phyloP scores from a whole-genome alignment of 37 sponge, comb jelly and placozoan species.

The Chondrosia reniformis region DNA sequence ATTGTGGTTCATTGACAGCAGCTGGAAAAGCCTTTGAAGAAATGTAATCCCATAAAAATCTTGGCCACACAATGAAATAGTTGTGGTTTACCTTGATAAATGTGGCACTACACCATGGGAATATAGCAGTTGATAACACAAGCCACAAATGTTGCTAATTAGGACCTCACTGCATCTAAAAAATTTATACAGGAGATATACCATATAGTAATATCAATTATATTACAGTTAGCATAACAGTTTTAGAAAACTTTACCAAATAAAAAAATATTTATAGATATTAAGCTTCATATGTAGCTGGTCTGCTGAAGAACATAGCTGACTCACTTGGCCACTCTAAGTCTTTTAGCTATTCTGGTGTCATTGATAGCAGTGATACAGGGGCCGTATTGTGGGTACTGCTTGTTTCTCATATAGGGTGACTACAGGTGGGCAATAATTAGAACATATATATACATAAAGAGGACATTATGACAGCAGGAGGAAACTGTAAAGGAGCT shows the following conservation, averaged over 20 bases:
- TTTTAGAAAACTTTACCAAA: too few species aligned
- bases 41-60: too few species aligned
- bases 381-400: neutral
- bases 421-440: neutral
- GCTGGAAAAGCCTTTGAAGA: neutral
- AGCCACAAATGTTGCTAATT: neutral
- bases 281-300: too few species aligned
- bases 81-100: conserved; percentile 17
- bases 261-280: too few species aligned
- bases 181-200: too few species aligned
- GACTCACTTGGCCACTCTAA: neutral
- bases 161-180: neutral
- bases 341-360: neutral
- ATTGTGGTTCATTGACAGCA: conserved; percentile 10
- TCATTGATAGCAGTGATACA: neutral
- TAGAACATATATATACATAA: too few species aligned
- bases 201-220: too few species aligned
- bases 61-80: too few species aligned
- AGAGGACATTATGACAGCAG: too few species aligned
- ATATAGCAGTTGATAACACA: neutral
- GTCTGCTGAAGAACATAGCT: too few species aligned
- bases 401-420: neutral
- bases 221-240: too few species aligned
- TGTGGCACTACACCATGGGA: conserved; percentile 10
- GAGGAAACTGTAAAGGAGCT: too few species aligned